Conservation (phyloP, 2,888 invertebrate genomes). For the Patella ulyssiponensis region DNA sequence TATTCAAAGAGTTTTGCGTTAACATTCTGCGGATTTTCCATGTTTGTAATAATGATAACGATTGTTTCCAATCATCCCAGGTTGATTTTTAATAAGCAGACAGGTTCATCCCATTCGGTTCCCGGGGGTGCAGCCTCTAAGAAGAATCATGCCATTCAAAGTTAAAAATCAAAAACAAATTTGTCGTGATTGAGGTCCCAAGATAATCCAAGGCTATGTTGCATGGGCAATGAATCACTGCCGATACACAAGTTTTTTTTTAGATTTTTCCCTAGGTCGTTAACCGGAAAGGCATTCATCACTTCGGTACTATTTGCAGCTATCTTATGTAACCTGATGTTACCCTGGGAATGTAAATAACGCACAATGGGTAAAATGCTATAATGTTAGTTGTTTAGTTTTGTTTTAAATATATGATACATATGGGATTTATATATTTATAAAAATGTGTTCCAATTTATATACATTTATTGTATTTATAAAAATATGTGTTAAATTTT, state of each 20-base stretch:
- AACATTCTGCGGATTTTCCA: background rate
- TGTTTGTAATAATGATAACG: background rate
- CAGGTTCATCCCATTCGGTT: conserved; percentile 21
- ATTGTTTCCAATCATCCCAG: conserved; percentile 11
- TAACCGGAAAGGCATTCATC: background rate
- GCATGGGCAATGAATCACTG: too few species aligned
- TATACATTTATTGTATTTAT: too few species aligned
- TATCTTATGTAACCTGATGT: conserved; percentile 7
- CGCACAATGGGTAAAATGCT: too few species aligned
- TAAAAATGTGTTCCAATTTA: too few species aligned
- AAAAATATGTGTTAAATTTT: too few species aligned
- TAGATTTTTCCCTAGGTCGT: conserved; percentile 10
- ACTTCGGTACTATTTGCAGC: conserved; percentile 1
- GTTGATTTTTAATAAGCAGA: background rate
- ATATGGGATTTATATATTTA: too few species aligned
- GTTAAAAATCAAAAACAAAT: conserved; percentile 1
- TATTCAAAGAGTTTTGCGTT: background rate
- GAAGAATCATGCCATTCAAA: conserved; percentile 10
- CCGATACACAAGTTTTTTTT: background rate
- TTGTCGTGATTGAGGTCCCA: conserved; percentile 13
- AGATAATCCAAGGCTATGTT: conserved; percentile 14
- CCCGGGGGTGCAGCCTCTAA: background rate
- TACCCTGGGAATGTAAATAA: too few species aligned
- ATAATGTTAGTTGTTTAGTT: too few species aligned
- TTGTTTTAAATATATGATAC: too few species aligned